Base-by-base conservation (phyloP, 2,888 invertebrate genomes). In the Limenitis camilla region DNA sequence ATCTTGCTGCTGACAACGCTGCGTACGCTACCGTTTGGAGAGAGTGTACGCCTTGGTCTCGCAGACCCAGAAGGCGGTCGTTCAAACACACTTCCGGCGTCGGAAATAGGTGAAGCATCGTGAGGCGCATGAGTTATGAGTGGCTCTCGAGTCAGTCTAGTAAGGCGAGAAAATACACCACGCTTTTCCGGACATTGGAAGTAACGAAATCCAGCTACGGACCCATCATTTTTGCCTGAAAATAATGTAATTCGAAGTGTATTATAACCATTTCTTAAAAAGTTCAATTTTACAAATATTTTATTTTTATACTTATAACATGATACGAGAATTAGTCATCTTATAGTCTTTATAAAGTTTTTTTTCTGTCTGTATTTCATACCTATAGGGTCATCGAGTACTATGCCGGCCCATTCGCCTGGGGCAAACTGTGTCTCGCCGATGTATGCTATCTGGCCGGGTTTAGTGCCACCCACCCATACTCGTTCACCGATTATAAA, bases 321-420 rank as follows among this genome's bases (percentile, higher is more conserved):
- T 19, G 19, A 19, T 19, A 19, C 3, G 3, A 19, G 3, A 2
- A 19, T 2, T 19, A 19, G 19, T 3, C 19, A 19, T 19, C 19
- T 19, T 19, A 19, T 19, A 19, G 19, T 19, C 19, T 19, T n/a
- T n/a, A n/a, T n/a, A n/a, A n/a, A n/a, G n/a, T n/a, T n/a, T n/a
- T 35, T 11, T 29, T 36, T 6, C 1, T 45, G 35, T 36, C 8
- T 36, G 28, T 0, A 28, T 29, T 29, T 36, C 33, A 45, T 45
- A 94, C 98, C 99, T 69, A 96, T 93, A 38, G 97, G 92, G 65
- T 97, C 96, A 79, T 98, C 98, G 63, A 99, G 91, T 56, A 97
- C 98, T 55, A 99, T 93, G 45, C 98, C 99, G 44, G 97, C 98
- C 98, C 98, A 99, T 62, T 98, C 96, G 55, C 99, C 99, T 19